These are phyloP conservation scores for Drosophila barbarae DNA, from an alignment of 2,888 invertebrate genomes.

Conservation along the genomic window DNA sequence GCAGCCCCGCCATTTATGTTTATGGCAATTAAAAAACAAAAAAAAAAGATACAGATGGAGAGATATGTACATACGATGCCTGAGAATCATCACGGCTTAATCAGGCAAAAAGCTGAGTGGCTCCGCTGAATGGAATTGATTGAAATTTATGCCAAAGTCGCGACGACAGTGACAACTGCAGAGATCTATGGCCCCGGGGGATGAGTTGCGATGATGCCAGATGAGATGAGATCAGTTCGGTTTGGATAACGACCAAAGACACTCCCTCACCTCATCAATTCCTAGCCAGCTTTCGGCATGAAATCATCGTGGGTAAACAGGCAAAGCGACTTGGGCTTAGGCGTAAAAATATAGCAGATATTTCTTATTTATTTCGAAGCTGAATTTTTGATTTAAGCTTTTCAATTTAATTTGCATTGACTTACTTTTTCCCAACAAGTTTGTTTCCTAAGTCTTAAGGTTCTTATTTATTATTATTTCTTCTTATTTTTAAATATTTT, in stretches of 20 bases:
- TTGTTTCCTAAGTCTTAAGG: too few species aligned
- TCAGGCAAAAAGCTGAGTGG: constrained; percentile 4
- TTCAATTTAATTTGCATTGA: too few species aligned
- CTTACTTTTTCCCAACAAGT: too few species aligned
- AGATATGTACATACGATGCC: not conserved
- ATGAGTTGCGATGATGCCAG: constrained; percentile 7
- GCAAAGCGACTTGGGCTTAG: constrained; percentile 8
- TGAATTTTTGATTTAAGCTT: too few species aligned
- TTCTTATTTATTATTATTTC: too few species aligned
- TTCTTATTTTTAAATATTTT: not conserved
- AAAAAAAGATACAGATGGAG: constrained; percentile 1
- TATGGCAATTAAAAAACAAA: constrained; percentile 36
- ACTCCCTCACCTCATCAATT: constrained; percentile 16
- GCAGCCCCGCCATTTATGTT: constrained; percentile 48
- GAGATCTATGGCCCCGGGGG: constrained; percentile 11
- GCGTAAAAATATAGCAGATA: constrained; percentile 31
- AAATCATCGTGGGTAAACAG: constrained; percentile 3
- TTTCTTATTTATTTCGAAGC: not conserved
- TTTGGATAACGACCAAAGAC: constrained; percentile 1
- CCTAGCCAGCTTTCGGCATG: constrained; percentile 9
- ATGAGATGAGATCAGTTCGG: constrained; percentile 24
- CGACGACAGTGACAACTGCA: constrained; percentile 1
- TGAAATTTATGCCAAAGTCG: constrained; percentile 30
- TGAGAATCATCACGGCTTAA: constrained; percentile 17
- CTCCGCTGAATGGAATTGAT: constrained; percentile 32